Evolutionary conservation across 2,888 invertebrate species (phyloP), one percentile per base, ranked within the genome.

Genomic region (Argyresthia goedartella): DNA sequence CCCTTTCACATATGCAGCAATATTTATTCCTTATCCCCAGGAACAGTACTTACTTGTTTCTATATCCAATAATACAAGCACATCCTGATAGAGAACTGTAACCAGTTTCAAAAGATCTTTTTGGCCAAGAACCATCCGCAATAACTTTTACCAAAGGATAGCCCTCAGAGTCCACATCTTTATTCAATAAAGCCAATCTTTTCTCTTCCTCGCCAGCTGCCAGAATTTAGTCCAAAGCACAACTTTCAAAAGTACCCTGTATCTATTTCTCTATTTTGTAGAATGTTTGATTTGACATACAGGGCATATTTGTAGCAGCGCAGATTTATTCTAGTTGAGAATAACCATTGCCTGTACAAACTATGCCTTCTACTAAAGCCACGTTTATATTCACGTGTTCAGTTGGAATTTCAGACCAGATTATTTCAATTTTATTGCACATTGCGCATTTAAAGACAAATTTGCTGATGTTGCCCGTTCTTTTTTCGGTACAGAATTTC

Each of bases 161-260:
- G 10, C 53, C 53, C 4, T 53, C 50, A 8, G 8, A 4, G 25
- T 46, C 50, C 33, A 53, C 46, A 41, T 50, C 13, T 1, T 42
- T 41, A 7, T 53, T 41, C 11, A n/a, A 3, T n/a, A 50, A 50
- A 14, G 53, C 53, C n/a, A 53, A 15, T 11, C 34, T 48, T 47
- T 50, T 53, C 46, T 55, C 55, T 45, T 54, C 53, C 33, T 48
- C 10, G 10, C 53, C 52, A 8, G 48, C 52, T 52, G 8, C 42
- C 10, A 25, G 33, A 52, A 55, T 55, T 10, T 45, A 14, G 3
- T 54, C 54, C 13, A 49, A 25, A n/a, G 54, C 54, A 52, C 14
- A 34, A 13, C 52, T 50, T 51, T 54, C 34, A 42, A 52, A 42
- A 41, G 25, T 39, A 13, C 39, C 11, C 6, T 16, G 1, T 25